Evolutionary conservation across 2,797 vertebrate genomes (phyloP).

Genomic region (Mormyrops boulengeri): DNA sequence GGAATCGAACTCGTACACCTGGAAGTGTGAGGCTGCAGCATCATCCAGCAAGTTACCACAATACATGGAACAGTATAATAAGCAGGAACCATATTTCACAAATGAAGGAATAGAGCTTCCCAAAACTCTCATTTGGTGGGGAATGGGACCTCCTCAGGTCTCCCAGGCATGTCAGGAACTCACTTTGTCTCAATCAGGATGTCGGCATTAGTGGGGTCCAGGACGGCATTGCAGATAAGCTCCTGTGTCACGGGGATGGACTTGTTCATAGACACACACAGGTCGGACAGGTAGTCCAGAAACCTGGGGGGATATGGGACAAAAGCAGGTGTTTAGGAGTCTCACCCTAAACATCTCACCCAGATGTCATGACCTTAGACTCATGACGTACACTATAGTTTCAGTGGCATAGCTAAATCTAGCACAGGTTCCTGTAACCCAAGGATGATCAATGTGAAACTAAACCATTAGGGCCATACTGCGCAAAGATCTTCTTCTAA

Average conservation of each 20-base stretch:
- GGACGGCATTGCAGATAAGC: conserved; percentile 91
- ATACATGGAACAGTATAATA: neutral
- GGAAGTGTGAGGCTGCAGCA: neutral
- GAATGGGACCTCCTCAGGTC: neutral
- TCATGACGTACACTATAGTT: neutral
- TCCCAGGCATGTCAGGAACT: conserved; percentile 38
- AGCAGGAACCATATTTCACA: neutral
- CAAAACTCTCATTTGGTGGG: neutral
- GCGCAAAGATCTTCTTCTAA: conserved; percentile 30
- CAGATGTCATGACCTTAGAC: neutral
- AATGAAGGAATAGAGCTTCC: neutral
- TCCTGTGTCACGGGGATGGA: conserved; percentile 98
- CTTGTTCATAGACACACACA: conserved; percentile 97
- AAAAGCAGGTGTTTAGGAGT: neutral
- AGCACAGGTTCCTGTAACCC: neutral
- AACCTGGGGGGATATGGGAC: conserved; percentile 62
- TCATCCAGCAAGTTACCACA: neutral
- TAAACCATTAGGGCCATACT: neutral
- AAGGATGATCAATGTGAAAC: neutral
- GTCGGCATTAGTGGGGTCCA: conserved; percentile 87
- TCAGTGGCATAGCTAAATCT: neutral
- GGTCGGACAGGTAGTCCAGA: conserved; percentile 94
- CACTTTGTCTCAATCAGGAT: conserved; percentile 98
- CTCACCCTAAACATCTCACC: neutral
- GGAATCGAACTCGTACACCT: neutral